phyloP scores from a whole-genome alignment of 2,797 vertebrate genomes.

The Eleutherodactylus coqui region DNA sequence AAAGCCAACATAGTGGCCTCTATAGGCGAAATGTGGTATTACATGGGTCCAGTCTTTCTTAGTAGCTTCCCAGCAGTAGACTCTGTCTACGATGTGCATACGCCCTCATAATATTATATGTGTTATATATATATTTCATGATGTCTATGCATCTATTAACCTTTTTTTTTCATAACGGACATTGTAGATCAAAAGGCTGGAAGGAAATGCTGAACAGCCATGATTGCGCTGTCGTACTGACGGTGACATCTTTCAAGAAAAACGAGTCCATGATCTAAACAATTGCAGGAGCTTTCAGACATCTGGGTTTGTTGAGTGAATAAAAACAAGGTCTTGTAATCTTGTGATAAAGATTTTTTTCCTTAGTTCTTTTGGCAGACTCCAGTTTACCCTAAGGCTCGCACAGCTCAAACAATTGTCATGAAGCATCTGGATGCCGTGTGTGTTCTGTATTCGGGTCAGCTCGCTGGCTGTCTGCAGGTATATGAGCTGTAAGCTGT shows the following conservation, averaged over 20 bases:
- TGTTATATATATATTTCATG: neutral
- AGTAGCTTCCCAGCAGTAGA: too few relatives aligned
- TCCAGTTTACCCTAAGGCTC: constrained; percentile 50
- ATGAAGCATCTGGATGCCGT: constrained; percentile 57
- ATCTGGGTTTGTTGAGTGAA: constrained; percentile 54
- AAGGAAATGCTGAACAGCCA: neutral
- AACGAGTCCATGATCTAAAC: constrained; percentile 36
- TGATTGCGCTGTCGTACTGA: neutral
- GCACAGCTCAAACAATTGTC: constrained; percentile 48
- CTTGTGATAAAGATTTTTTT: constrained; percentile 52
- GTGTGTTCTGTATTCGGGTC: constrained; percentile 32
- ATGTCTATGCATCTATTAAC: neutral
- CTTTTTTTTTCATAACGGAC: neutral
- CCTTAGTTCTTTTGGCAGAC: constrained; percentile 49
- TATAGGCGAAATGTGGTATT: too few relatives aligned
- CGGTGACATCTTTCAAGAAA: constrained; percentile 33
- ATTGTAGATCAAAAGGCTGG: neutral
- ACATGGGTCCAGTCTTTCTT: too few relatives aligned
- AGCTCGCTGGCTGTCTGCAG: constrained; percentile 15
- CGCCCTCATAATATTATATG: neutral
- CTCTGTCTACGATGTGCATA: too few relatives aligned
- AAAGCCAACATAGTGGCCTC: too few relatives aligned
- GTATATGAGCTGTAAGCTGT: constrained; percentile 16
- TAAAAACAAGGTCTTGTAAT: constrained; percentile 53
- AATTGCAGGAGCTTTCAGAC: constrained; percentile 46